A percentile compares a stretch with the other conserved stretches of the same genome.
Evolutionary conservation across 2,113 vertebrate species (phyloP).

Genomic region (Rattus rattus): DNA sequence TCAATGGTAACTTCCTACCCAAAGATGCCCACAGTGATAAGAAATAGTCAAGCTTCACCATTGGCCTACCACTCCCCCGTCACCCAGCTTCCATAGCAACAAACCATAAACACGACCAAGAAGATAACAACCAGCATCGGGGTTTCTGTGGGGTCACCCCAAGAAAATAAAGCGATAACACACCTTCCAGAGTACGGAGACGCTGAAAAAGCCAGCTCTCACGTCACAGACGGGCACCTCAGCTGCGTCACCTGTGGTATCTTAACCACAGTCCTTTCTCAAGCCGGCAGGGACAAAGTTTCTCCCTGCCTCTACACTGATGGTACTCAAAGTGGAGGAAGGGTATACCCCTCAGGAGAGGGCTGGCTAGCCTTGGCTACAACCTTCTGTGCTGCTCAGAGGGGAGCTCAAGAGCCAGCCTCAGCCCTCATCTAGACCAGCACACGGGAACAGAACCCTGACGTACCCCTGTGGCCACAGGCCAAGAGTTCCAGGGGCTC

Average conservation of each 20-base stretch:
- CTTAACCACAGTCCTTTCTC: background rate
- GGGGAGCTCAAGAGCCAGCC: background rate
- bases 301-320: background rate
- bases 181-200: accelerated
- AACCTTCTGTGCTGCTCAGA: background rate
- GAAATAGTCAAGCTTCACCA: background rate
- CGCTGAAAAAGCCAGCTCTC: background rate
- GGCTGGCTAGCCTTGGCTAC: background rate
- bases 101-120: background rate
- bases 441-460: background rate
- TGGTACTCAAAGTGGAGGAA: background rate
- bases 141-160: background rate
- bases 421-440: background rate
- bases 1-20: background rate
- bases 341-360: background rate
- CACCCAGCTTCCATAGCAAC: background rate
- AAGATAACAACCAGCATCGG: accelerated
- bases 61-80: background rate
- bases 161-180: background rate
- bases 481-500: background rate
- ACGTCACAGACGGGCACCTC: background rate
- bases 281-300: background rate
- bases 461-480: background rate
- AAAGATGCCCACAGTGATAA: background rate
- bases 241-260: background rate